phyloP scores from a whole-genome alignment of 2,888 invertebrate genomes.

The Cerastis leucographa region DNA sequence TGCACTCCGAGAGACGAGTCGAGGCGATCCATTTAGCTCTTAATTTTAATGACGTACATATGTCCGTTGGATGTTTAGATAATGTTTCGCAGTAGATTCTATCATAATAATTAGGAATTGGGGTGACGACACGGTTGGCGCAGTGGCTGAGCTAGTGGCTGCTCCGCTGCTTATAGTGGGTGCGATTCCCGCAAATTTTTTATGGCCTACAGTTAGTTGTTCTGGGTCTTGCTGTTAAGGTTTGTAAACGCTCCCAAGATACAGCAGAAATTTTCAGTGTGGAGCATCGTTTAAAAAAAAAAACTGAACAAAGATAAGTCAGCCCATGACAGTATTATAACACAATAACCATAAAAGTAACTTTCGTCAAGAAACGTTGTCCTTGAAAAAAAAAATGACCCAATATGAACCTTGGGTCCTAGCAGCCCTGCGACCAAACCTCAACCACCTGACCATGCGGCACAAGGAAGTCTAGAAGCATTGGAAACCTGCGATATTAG shows the following conservation, averaged over 20 bases:
- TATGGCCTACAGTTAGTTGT: background rate
- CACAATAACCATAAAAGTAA: background rate
- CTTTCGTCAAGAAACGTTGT: background rate
- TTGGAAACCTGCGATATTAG: no score
- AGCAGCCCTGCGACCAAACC: no score
- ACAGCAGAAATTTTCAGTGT: background rate
- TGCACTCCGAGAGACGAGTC: constrained; percentile 26
- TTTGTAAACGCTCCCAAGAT: background rate
- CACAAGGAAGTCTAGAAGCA: no score
- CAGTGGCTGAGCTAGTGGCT: background rate
- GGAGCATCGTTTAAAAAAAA: background rate
- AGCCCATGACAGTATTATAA: no score
- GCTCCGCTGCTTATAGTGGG: background rate
- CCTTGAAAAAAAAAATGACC: background rate
- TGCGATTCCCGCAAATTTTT: background rate
- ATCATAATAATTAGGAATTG: background rate
- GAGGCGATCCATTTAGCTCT: constrained; percentile 34
- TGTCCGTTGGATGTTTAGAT: background rate
- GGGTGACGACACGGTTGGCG: background rate
- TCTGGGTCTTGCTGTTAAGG: background rate
- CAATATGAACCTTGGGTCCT: constrained; percentile 13
- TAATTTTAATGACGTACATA: constrained; percentile 48
- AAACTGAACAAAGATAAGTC: background rate
- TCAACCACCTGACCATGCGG: no score
- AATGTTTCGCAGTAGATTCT: background rate